Conservation (phyloP, 2,113 vertebrate species). For the Hydropotes inermis region DNA sequence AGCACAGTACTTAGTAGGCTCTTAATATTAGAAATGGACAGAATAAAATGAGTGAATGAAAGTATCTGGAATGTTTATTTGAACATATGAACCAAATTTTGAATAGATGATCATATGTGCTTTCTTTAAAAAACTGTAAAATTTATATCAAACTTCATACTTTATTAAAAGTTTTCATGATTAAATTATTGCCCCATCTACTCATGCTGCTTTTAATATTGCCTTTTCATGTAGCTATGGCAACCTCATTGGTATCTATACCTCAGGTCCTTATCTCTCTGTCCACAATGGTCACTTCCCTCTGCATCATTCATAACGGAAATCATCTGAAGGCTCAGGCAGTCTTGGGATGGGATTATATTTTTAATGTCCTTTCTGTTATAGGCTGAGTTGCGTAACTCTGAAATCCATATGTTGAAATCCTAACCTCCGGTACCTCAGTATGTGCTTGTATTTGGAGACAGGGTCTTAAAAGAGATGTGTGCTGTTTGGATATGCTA, state of each 20-base stretch:
- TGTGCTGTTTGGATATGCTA: not conserved
- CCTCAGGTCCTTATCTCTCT: not conserved
- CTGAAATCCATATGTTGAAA: not conserved
- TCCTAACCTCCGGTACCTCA: not conserved
- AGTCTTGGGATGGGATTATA: not conserved
- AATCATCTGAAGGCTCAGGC: not conserved
- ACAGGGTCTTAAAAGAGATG: not conserved
- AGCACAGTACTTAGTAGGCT: not conserved
- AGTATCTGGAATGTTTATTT: not conserved
- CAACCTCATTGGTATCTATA: not conserved
- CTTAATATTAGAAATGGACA: not conserved
- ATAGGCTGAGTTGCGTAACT: not conserved
- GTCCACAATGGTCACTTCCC: not conserved
- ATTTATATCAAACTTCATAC: conserved; percentile 20
- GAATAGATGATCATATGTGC: not conserved
- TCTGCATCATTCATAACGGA: not conserved
- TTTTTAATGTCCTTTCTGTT: not conserved
- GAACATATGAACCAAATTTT: not conserved
- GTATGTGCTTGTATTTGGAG: conserved; percentile 2
- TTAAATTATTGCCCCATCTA: not conserved
- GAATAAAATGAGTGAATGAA: not conserved
- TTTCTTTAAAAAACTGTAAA: conserved; percentile 20
- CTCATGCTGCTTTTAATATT: not conserved
- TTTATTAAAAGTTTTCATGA: conserved; percentile 20
- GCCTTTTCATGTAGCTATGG: conserved; percentile 4